Base-by-base conservation (phyloP, 2,888 invertebrate genomes). In the Conops quadrifasciatus region DNA sequence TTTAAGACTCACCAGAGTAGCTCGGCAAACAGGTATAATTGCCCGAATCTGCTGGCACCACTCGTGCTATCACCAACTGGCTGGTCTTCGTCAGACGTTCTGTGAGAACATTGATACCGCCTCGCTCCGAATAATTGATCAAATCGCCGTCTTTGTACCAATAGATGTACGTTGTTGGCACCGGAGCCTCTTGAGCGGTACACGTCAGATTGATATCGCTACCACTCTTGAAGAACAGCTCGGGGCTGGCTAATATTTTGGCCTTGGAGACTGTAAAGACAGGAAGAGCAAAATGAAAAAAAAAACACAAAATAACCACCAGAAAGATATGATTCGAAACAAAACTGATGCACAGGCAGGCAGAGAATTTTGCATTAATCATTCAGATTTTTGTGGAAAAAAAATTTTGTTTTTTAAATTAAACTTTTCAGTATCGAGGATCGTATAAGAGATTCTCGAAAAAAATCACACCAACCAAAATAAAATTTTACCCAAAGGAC, bases 21-120 rank as follows among this genome's bases (percentile, higher is more conserved):
- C 92, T 92, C 67, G 95, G 94, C 78, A 92, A 91, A 86, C 95
- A 95, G 71, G 95, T 95, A 84, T 95, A 95, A 88, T 94, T 94
- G 79, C 95, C 95, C 36, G 94, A 93, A 87, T 94, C 93, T 66
- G 91, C 87, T 26, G 93, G 89, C 75, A 91, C 89, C 16, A 94
- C 94, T 79, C 93, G 91, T 65, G 93, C 93, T 79, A 94, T 93
- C 78, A 93, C 89, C 74, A 94, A 89, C 76, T 93, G 91, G 76
- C 93, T 93, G 71, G 93, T 93, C 65, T 93, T 91, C 51, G 92
- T 90, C 43, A 92, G 91, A 81, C 93, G 92, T 84, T 94, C 93
- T 4, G 94, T 94, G 85, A 93, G 92, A 77, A 94, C 89, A 83
- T 92, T 93, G 82, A 94, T 93, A 67, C 94, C 94, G 66, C 93